These are phyloP conservation scores for Cosmia pyralina DNA, from an alignment of 2,888 invertebrate genomes.

Conservation along the genomic window DNA sequence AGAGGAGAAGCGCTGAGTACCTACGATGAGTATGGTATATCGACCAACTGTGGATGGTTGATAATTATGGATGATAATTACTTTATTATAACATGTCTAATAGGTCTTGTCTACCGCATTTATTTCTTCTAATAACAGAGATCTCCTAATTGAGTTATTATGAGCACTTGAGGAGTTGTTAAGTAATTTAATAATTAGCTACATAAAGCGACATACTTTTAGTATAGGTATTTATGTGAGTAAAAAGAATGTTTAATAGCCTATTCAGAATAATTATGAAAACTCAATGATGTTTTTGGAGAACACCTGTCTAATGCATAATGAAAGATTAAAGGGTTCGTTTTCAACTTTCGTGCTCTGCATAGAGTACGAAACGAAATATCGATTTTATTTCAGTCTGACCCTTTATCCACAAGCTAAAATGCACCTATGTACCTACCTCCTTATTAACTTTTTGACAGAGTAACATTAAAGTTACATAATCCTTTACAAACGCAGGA, in stretches of 20 bases:
- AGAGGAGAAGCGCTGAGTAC: too few relatives aligned
- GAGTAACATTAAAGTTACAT: not conserved
- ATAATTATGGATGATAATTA: too few relatives aligned
- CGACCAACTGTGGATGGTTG: too few relatives aligned
- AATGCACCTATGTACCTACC: not conserved
- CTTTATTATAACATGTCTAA: not conserved
- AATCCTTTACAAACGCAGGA: too few relatives aligned
- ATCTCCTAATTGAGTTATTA: conserved; percentile 7
- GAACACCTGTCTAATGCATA: too few relatives aligned
- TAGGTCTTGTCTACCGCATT: not conserved
- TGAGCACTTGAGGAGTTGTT: not conserved
- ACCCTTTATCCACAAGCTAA: not conserved
- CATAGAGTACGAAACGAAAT: not conserved
- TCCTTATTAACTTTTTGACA: not conserved
- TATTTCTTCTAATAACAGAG: not conserved
- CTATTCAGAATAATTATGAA: not conserved
- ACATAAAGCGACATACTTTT: not conserved
- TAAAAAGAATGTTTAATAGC: not conserved
- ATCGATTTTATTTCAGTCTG: not conserved
- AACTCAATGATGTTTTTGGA: not conserved
- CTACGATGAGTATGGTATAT: too few relatives aligned
- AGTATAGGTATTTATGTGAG: not conserved
- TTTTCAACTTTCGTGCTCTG: too few relatives aligned
- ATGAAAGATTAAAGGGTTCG: too few relatives aligned
- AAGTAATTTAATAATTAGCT: not conserved